Base-by-base conservation (phyloP, 2,113 vertebrate genomes). In the Lepisosteus oculatus region DNA sequence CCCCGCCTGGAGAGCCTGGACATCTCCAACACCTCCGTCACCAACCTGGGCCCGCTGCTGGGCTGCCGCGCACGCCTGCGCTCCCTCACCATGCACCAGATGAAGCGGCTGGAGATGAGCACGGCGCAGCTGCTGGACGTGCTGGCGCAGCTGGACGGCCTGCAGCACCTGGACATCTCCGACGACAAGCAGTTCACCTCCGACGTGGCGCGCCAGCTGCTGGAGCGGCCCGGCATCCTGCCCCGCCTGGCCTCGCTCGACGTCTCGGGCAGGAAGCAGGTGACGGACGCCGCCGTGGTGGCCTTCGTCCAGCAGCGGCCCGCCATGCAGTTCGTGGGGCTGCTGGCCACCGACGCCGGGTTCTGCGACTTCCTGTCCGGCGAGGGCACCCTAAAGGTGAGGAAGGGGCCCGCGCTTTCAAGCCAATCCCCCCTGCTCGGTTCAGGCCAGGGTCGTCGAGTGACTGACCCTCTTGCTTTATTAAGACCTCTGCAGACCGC, bases 141-240 rank as follows among this genome's bases (percentile, higher is more conserved):
- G 72, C 93, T 99, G 51, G 91, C 93, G 69, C 95, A 98, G 87
- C 79, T 99, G 17, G 91, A 92, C 67, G 90, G 92, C 43, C 85
- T 99, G 81, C 92, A 95, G 85, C 97, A 99, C 74, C 90, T 99
- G 76, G 97, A 99, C 84, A 99, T 99, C 85, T 98, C 97, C 0
- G 97, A 99, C 74, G 97, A 99, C 81, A 99, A 99, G 83, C 97
- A 99, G 84, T 99, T 99, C 82, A 99, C 96, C 0, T 99, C 97
- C 3, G 97, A 99, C 67, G 95, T 99, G 86, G 97, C 97, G 63
- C 92, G 95, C 71, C 97, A 97, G 51, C 91, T 99, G 61, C 86
- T 99, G 29, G 95, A 95, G 66, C 95, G 95, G 81, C 93, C 91
- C 0, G 93, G 94, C 15, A 97, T 97, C 71, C 86, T 99, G 55